A percentile compares a stretch with the other conserved stretches of the same genome.
Evolutionary conservation across 2,113 vertebrate genomes (phyloP).

Genomic region (Pionites leucogaster): DNA sequence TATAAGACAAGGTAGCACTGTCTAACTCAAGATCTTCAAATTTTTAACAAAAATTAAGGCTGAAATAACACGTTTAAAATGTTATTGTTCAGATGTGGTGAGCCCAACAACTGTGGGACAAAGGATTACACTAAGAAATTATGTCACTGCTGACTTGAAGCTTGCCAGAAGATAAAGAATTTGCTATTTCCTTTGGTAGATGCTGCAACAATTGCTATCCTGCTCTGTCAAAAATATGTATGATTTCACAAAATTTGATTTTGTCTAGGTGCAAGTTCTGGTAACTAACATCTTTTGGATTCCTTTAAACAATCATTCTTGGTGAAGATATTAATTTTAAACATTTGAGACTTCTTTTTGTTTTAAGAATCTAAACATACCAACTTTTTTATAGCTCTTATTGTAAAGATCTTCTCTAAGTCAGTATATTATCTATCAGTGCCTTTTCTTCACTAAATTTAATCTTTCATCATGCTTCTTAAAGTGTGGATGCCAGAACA

Average conservation of each 20-base stretch:
- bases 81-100: background rate
- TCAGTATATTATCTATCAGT: background rate
- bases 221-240: background rate
- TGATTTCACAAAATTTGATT: background rate
- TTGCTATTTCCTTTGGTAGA: background rate
- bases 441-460: background rate
- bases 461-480: background rate
- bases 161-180: background rate
- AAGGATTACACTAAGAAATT: rapidly evolving
- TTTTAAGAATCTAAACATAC: background rate
- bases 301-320: background rate
- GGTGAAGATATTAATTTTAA: background rate
- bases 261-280: background rate
- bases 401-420: background rate
- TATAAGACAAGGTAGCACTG: background rate
- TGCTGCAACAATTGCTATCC: background rate
- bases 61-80: background rate
- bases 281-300: background rate
- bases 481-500: background rate
- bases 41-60: background rate
- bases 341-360: background rate
- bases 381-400: background rate
- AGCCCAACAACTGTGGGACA: background rate
- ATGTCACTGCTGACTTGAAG: background rate
- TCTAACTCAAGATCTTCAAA: background rate